Evolutionary conservation across 1,140 invertebrate genomes (phyloP).

Genomic region (Calliopsis andreniformis): DNA sequence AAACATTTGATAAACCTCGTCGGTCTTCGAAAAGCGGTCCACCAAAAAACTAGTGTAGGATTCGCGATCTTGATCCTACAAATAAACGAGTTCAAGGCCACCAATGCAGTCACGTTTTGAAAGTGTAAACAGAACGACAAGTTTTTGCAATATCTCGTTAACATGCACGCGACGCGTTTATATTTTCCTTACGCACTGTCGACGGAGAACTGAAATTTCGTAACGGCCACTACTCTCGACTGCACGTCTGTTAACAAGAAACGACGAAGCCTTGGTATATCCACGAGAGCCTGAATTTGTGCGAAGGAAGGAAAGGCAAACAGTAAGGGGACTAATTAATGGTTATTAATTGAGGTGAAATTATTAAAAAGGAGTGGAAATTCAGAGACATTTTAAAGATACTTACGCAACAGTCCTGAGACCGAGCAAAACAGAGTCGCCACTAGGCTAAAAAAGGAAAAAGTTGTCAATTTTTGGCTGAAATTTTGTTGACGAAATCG

Average conservation of each 20-base stretch:
- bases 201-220: conserved; percentile 8
- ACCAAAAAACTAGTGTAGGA: too few relatives aligned
- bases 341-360: not conserved
- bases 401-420: conserved; percentile 74
- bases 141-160: conserved; percentile 11
- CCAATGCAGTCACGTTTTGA: not conserved
- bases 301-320: not conserved
- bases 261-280: not conserved
- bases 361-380: too few relatives aligned
- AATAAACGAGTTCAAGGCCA: not conserved
- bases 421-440: conserved; percentile 55
- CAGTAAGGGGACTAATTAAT: not conserved
- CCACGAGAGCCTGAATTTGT: too few relatives aligned
- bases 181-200: not conserved
- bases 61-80: not conserved
- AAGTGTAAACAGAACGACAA: not conserved
- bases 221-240: conserved; percentile 16
- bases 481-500: not conserved
- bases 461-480: not conserved
- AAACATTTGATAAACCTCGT: too few relatives aligned
- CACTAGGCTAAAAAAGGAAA: conserved; percentile 65
- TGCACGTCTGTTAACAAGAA: not conserved
- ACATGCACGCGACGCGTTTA: conserved; percentile 5
- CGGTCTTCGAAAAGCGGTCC: too few relatives aligned
- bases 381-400: conserved; percentile 19